Percentiles rank a stretch among this genome's conserved stretches.
phyloP scores from a whole-genome alignment of 2,888 invertebrate species.

The Eledona agricola region DNA sequence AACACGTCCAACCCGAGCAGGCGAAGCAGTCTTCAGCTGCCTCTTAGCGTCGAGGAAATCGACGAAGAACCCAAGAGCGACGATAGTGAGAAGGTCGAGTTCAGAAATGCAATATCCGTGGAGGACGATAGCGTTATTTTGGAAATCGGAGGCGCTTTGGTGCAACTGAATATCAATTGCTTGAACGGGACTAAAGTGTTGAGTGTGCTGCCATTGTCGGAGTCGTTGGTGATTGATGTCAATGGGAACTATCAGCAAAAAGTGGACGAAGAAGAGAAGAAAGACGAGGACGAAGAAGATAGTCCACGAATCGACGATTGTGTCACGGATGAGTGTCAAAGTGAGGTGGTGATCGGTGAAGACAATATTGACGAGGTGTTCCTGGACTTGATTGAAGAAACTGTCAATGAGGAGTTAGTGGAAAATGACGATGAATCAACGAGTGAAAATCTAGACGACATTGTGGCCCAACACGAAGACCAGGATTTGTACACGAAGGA shows the following conservation, averaged over 20 bases:
- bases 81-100: slow-evolving; percentile 6
- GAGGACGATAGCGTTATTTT: slow-evolving; percentile 46
- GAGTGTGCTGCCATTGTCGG: slow-evolving; percentile 50
- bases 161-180: slow-evolving; percentile 50
- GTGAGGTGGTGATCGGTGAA: slow-evolving; percentile 48
- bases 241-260: slow-evolving; percentile 48
- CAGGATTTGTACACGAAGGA: too few species aligned
- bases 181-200: slow-evolving; percentile 52
- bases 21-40: slow-evolving; percentile 39
- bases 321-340: slow-evolving; percentile 19
- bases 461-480: too few species aligned
- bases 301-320: slow-evolving; percentile 3
- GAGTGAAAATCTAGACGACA: too few species aligned
- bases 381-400: slow-evolving; percentile 15
- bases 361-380: slow-evolving; percentile 45
- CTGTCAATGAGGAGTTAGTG: background rate
- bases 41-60: slow-evolving; percentile 4
- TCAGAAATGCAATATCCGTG: slow-evolving; percentile 45
- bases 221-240: slow-evolving; percentile 48
- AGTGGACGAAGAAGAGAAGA: slow-evolving; percentile 1
- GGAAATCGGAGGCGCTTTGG: slow-evolving; percentile 52
- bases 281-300: slow-evolving; percentile 3
- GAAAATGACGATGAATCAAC: too few species aligned
- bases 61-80: slow-evolving; percentile 10
- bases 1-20: slow-evolving; percentile 35